Conservation (phyloP, 2,113 vertebrate species). For the Poeciliopsis turrubarensis region DNA sequence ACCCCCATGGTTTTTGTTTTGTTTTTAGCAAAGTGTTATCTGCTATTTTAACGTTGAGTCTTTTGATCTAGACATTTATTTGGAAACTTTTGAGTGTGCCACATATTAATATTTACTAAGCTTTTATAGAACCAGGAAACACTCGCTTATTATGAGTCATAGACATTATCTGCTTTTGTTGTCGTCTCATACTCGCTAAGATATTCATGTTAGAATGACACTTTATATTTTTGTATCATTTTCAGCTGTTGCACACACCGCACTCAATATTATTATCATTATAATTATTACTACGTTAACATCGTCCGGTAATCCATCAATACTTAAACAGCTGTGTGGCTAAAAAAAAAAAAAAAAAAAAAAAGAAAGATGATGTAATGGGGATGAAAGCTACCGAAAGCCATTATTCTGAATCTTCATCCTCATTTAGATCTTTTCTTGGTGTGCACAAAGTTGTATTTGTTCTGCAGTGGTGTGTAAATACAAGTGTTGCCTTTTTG, state of each 20-base stretch:
- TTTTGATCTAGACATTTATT: constrained; percentile 11
- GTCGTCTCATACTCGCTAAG: constrained; percentile 24
- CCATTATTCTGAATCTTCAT: constrained; percentile 54
- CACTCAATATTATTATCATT: constrained; percentile 6
- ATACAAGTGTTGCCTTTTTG: too few relatives aligned
- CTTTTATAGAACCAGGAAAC: constrained; percentile 34
- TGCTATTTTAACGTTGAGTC: constrained; percentile 8
- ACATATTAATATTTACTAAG: constrained; percentile 42
- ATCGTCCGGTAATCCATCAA: constrained; percentile 57
- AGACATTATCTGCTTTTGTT: constrained; percentile 22
- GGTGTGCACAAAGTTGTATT: not conserved
- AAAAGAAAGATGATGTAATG: constrained; percentile 57
- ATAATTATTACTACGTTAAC: constrained; percentile 40
- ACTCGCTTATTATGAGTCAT: constrained; percentile 33
- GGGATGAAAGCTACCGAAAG: constrained; percentile 67
- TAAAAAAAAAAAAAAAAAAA: constrained; percentile 14
- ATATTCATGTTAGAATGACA: constrained; percentile 28
- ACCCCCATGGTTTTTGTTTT: too few relatives aligned
- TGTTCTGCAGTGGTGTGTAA: not conserved
- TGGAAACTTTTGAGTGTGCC: constrained; percentile 30
- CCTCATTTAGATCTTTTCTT: constrained; percentile 35
- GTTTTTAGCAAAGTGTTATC: not conserved
- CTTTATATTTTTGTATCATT: constrained; percentile 17
- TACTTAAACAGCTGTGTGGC: constrained; percentile 59
- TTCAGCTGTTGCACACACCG: constrained; percentile 46